Percentiles rank a stretch among this genome's conserved stretches.
phyloP scores from a whole-genome alignment of 1,140 invertebrate species.

The Thaumatotibia leucotreta region DNA sequence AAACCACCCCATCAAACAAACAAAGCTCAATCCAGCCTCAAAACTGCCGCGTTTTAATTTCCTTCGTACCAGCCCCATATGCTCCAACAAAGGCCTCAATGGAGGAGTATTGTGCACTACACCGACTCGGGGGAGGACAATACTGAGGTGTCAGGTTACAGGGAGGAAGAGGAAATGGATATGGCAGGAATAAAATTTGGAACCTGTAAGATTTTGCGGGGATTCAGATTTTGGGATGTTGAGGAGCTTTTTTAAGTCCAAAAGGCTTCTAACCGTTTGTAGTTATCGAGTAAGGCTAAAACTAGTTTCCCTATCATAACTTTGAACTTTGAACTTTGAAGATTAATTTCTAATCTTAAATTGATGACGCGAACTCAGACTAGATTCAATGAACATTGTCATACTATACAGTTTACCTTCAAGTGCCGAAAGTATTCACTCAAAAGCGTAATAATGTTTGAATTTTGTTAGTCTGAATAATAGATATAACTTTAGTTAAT shows the following conservation, averaged over 20 bases:
- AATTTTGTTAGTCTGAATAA: too few species aligned
- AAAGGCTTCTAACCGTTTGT: too few species aligned
- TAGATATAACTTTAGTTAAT: too few species aligned
- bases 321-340: too few species aligned
- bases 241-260: background rate
- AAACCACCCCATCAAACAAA: background rate
- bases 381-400: too few species aligned
- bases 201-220: background rate
- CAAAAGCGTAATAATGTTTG: too few species aligned
- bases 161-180: conserved; percentile 8
- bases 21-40: background rate
- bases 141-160: conserved; percentile 22
- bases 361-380: too few species aligned
- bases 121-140: conserved; percentile 8
- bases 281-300: too few species aligned
- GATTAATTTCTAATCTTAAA: too few species aligned
- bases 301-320: too few species aligned
- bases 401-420: too few species aligned
- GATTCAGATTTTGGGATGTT: background rate
- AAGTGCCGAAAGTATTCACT: too few species aligned
- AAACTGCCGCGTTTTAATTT: conserved; percentile 7
- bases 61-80: background rate
- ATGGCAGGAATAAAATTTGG: background rate
- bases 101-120: conserved; percentile 1
- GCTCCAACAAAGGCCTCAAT: background rate